Evolutionary conservation across 2,888 invertebrate genomes (phyloP), one percentile per base, ranked within the genome.

Genomic region (Cryptocephalus moraei): DNA sequence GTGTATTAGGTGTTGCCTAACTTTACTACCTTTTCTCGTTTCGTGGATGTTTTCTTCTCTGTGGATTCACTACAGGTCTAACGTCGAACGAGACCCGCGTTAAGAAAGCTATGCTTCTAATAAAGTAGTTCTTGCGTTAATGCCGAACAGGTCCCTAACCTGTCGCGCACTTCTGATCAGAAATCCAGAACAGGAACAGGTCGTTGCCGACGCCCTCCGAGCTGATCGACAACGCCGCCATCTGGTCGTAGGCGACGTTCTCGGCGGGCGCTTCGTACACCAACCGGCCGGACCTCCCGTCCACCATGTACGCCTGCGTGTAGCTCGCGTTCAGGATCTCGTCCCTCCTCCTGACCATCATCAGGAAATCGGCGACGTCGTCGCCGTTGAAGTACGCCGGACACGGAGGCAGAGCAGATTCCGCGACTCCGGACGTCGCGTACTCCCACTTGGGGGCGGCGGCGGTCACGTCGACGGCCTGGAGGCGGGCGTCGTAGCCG

Each of bases 311-410:
- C 4, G 75, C 75, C 76, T 82, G 74, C 4, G 87, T 82, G 62
- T 84, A 83, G 63, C 84, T 64, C 39, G 61, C 58, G 44, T 64
- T 61, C 14, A 64, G 49, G 41, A 64, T 61, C 48, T 56, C 55
- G 39, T 65, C 64, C 43, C 60, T 61, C 46, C 60, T 67, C 61
- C 68, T 65, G 48, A 70, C 86, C 56, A 86, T 84, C 1, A 90
- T 76, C 70, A 88, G 75, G 62, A 90, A 85, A 66, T 90, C 90
- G 0, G 87, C 86, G 8, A 83, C 68, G 55, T 81, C 76, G 61
- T 89, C 89, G 54, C 80, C 78, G 64, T 88, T 84, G 61, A 82
- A 90, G 66, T 80, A 87, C 1, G 85, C 88, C 1, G 86, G 85
- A 9, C 85, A 81, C 38, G 88, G 86, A 43, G 84, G 79, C 59